These are phyloP conservation scores for Pelobates fuscus DNA, from an alignment of 2,113 vertebrate genomes.

Conservation along the genomic window DNA sequence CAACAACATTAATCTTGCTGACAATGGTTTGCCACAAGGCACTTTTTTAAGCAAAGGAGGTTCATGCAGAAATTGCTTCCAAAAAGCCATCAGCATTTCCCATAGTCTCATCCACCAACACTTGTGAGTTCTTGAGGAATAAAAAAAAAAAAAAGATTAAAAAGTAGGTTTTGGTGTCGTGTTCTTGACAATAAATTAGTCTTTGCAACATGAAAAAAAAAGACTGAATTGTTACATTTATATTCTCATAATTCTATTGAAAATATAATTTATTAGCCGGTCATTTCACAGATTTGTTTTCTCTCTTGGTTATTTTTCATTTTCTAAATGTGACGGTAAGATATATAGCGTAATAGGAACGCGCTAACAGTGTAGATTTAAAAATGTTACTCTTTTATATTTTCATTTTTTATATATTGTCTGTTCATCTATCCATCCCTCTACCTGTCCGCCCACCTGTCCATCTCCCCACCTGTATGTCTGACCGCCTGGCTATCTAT, in stretches of 20 bases:
- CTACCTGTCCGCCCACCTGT: too few relatives aligned
- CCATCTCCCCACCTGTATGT: too few relatives aligned
- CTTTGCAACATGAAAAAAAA: background rate
- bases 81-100: constrained; percentile 24
- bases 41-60: constrained; percentile 46
- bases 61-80: constrained; percentile 43
- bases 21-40: constrained; percentile 37
- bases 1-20: constrained; percentile 43
- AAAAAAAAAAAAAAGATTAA: background rate
- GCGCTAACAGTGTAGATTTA: too few relatives aligned
- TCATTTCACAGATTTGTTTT: background rate
- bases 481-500: too few relatives aligned
- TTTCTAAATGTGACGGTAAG: background rate
- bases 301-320: background rate
- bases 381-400: too few relatives aligned
- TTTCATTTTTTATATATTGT: too few relatives aligned
- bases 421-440: too few relatives aligned
- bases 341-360: too few relatives aligned
- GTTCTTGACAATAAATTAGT: background rate
- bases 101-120: background rate
- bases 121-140: background rate
- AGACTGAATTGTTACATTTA: background rate
- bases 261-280: background rate
- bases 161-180: background rate
- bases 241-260: background rate